Percentiles rank a stretch among this genome's conserved stretches.
Evolutionary conservation across 2,113 vertebrate species (phyloP).

Genomic region (Hystrix cristata): DNA sequence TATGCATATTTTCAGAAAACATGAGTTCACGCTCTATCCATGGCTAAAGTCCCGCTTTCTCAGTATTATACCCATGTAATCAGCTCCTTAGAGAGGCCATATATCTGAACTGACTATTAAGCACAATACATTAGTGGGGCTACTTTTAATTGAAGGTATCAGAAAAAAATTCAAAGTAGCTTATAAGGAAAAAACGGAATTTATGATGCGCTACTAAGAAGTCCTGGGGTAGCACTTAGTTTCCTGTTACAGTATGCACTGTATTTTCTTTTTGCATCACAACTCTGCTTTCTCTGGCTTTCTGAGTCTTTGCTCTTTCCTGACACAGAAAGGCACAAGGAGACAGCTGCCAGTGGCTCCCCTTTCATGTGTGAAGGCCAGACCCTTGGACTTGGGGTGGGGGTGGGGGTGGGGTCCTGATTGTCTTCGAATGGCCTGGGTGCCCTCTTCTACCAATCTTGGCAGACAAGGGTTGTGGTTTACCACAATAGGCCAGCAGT

Average conservation of each 20-base stretch:
- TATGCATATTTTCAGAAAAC: slow-evolving; percentile 5
- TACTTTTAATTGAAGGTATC: background rate
- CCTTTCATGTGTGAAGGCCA: background rate
- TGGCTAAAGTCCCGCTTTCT: slow-evolving; percentile 17
- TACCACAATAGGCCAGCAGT: background rate
- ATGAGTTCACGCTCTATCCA: background rate
- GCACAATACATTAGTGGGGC: background rate
- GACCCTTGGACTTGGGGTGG: background rate
- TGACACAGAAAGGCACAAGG: background rate
- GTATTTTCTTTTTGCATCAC: background rate
- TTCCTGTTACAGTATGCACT: background rate
- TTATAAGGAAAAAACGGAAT: slow-evolving; percentile 39
- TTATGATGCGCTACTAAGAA: background rate
- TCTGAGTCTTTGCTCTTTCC: background rate
- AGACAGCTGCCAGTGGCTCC: background rate
- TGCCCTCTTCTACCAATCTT: background rate
- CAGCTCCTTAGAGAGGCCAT: background rate
- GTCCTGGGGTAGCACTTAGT: background rate
- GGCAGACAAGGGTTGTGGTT: background rate
- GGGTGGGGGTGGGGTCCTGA: background rate
- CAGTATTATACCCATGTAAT: background rate
- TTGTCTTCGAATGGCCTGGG: background rate
- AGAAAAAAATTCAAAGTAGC: slow-evolving; percentile 8
- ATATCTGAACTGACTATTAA: background rate
- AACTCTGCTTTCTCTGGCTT: slow-evolving; percentile 24